Base-by-base conservation (phyloP, 2,888 invertebrate species). In the Eristalis pertinax region DNA sequence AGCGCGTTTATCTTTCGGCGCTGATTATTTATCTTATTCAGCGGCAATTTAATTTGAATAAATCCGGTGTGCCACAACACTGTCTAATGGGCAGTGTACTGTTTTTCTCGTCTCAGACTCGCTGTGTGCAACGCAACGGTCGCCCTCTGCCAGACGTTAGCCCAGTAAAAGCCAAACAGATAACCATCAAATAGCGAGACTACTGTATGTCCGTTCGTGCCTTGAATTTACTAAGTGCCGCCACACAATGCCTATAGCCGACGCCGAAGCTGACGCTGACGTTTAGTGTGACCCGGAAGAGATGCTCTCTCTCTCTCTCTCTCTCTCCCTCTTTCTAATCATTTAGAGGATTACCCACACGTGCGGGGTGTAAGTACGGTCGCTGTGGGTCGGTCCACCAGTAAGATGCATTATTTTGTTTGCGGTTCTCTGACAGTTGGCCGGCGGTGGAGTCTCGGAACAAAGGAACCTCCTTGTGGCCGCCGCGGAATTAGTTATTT, bases 21-120 rank as follows among this genome's bases (percentile, higher is more conserved):
- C 70, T 78, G 77, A 78, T 83, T 83, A 70, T 86, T 78, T 83
- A 82, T 83, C 74, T 83, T 72, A 63, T 62, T 67, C 67, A 78
- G 77, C 65, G 83, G 86, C 78, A 83, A 83, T 86, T 79, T 83
- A 86, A 86, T 86, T 86, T 86, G 83, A 83, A 86, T 83, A 86
- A 86, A 75, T 78, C 67, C 70, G 74, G 78, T 86, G 86, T 86
- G 78, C 82, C 82, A 70, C 86, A 86, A 74, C 56, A 78, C 62
- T 86, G 83, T 26, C 60, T 75, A 41, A 29, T 75, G 63, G 86
- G 5, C 60, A 41, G 70, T 75, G 83, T 58, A 62, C 77, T 82
- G 10, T 74, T 85, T 82, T 63, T 63, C 15, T 56, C 50, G 43
- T 58, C 58, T 73, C 50, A 2, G 50, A n/a, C n/a, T 19, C 5